phyloP scores from a whole-genome alignment of 2,888 invertebrate species.

The Tetramorium bicarinatum region DNA sequence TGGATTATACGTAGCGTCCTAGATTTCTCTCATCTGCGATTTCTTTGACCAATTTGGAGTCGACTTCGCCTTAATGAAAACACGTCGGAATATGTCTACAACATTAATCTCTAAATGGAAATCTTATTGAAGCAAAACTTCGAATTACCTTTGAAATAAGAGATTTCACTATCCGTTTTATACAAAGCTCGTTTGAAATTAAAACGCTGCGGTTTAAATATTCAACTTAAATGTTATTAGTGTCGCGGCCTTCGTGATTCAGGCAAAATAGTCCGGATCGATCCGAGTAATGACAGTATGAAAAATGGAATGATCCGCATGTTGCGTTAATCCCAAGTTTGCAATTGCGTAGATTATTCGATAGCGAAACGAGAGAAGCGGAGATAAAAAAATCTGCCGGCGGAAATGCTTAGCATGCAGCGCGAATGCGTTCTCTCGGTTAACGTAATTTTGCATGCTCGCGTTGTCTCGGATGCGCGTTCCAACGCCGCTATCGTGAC shows the following conservation, averaged over 20 bases:
- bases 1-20: background rate
- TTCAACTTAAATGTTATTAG: background rate
- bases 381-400: constrained; percentile 47
- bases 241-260: background rate
- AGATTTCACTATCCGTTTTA: background rate
- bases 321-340: constrained; percentile 16
- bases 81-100: background rate
- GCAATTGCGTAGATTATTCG: constrained; percentile 11
- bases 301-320: background rate
- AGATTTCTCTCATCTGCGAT: constrained; percentile 33
- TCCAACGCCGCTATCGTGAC: constrained; percentile 14
- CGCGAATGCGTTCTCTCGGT: constrained; percentile 32
- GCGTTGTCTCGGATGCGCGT: constrained; percentile 22
- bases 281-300: background rate
- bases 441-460: constrained; percentile 46
- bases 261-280: background rate
- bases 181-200: background rate
- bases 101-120: background rate
- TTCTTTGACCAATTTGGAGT: constrained; percentile 14
- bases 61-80: background rate
- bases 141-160: background rate
- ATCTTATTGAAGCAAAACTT: background rate
- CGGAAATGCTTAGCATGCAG: constrained; percentile 43
- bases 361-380: constrained; percentile 18
- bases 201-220: background rate